These are phyloP conservation scores for Andinoacara biseriatus DNA, from an alignment of 2,113 vertebrate species.

Conservation along the genomic window DNA sequence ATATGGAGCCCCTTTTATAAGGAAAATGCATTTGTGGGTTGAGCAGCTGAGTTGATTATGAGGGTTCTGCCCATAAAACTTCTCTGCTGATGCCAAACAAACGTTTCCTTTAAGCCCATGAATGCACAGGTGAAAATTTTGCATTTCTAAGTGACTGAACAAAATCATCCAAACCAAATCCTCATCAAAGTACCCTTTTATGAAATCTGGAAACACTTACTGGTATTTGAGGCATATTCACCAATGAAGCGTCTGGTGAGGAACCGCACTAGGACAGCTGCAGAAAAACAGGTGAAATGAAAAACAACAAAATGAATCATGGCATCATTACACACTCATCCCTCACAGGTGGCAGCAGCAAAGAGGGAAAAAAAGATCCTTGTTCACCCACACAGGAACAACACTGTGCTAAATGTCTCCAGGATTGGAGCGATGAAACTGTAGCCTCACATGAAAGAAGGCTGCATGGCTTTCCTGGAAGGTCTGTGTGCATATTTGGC, in stretches of 20 bases:
- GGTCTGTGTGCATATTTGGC: constrained; percentile 42
- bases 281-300: constrained; percentile 19
- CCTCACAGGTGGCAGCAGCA: constrained; percentile 30
- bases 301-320: constrained; percentile 32
- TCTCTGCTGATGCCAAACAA: neutral
- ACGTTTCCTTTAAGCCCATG: neutral
- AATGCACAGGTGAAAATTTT: neutral
- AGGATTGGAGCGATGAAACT: constrained; percentile 33
- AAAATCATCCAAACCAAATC: neutral
- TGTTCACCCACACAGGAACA: neutral
- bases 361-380: neutral
- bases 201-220: constrained; percentile 69
- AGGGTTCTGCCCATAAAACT: too few relatives aligned
- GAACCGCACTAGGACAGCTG: constrained; percentile 82
- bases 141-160: neutral
- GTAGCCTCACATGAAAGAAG: constrained; percentile 49
- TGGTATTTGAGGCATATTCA: constrained; percentile 81
- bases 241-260: constrained; percentile 82
- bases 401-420: constrained; percentile 3
- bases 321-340: constrained; percentile 2
- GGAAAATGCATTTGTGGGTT: too few relatives aligned
- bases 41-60: too few relatives aligned
- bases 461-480: constrained; percentile 26
- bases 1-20: too few relatives aligned
- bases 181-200: neutral